Base-by-base conservation (phyloP, 2,113 vertebrate species). In the Dipodomys stephensi region DNA sequence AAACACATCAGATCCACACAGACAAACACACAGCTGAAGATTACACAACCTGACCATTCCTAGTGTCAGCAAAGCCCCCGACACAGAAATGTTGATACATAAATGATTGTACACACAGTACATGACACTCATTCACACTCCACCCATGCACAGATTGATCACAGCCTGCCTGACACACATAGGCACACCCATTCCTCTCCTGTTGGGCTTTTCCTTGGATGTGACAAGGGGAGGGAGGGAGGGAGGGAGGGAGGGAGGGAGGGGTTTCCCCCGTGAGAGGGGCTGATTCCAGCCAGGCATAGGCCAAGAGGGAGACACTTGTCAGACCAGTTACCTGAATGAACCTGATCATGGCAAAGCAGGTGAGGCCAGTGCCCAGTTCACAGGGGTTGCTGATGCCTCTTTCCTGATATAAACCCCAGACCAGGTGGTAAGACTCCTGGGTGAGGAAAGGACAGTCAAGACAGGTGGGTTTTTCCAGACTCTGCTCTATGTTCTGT, bases 11-110 rank as follows among this genome's bases (percentile, higher is more conserved):
- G 53, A 57, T 77, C 77, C 88, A 77, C 94, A 74, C 84, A 72
- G 88, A 96, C 94, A 95, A 96, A 97, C 94, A 96, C 96, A 90
- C 93, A 97, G 96, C 93, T 96, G 96, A 95, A 81, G 94, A 95
- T 96, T 93, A 94, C 79, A 97, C 96, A 96, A 90, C 93, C 93
- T 91, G 95, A 87, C 93, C 94, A 19, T 87, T 87, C 84, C 6
- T 27, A 64, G 86, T 69, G 72, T 94, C 92, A 4, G 74, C 92
- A 92, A 69, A 97, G 92, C 94, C 95, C 96, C 92, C 71, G 0
- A 35, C 92, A 77, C 91, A 90, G 93, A 95, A 85, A 87, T 97
- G 94, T 96, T 96, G 96, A 95, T 95, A 87, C 88, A 90, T 27
- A 80, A 89, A 57, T 92, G 93, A 92, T 57, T 87, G 83, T 87